Percentiles rank a stretch among this genome's conserved stretches.
Conservation (phyloP, 2,797 vertebrate genomes). For the Glossophaga mutica region DNA sequence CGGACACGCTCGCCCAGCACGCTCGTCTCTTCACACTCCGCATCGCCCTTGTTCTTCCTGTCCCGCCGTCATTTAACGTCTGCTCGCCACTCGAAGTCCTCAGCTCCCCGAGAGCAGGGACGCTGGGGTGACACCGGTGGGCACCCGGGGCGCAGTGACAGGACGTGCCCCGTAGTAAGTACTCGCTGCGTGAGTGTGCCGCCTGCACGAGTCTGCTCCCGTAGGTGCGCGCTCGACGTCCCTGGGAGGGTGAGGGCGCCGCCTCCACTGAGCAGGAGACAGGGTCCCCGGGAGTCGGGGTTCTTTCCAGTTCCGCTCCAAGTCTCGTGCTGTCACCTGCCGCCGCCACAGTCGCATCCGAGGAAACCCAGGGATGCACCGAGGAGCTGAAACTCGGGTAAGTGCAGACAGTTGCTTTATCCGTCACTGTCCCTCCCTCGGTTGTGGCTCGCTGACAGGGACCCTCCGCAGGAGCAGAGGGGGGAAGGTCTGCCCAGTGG, state of each 20-base stretch:
- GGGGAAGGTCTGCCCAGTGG: not conserved
- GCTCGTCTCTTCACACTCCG: accelerated
- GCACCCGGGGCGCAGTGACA: too few relatives aligned
- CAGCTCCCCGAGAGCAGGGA: not conserved
- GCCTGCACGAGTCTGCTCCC: not conserved
- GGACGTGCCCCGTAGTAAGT: too few relatives aligned
- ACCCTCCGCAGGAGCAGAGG: not conserved
- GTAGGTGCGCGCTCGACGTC: not conserved
- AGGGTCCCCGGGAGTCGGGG: not conserved
- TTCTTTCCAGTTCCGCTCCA: not conserved
- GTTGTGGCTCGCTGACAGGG: not conserved
- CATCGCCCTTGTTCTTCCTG: not conserved
- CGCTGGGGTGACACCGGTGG: not conserved
- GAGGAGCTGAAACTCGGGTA: not conserved
- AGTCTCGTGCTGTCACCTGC: not conserved
- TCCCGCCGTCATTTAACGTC: not conserved
- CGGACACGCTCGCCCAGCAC: not conserved
- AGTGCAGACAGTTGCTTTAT: not conserved
- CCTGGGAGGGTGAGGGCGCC: not conserved
- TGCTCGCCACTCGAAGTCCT: too few relatives aligned
- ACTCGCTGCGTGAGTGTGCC: too few relatives aligned
- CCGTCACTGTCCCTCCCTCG: not conserved
- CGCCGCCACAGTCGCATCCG: not conserved
- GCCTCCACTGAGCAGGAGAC: not conserved
- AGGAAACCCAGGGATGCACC: not conserved